These are phyloP conservation scores for Alectoris magna DNA, from an alignment of 2,797 vertebrate genomes.

Conservation along the genomic window DNA sequence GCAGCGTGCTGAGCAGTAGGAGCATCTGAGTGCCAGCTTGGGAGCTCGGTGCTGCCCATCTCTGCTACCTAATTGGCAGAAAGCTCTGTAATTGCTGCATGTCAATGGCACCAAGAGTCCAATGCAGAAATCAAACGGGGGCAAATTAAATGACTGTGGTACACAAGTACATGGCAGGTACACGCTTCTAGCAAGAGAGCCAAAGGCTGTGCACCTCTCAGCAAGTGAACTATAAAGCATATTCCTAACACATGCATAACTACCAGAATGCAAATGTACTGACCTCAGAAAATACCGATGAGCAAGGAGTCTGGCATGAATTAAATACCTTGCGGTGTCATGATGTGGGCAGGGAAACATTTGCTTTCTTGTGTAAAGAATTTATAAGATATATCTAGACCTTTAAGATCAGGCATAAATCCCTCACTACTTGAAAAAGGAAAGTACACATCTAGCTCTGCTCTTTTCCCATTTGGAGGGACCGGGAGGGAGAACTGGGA, in stretches of 20 bases:
- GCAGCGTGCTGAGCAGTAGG: conserved; percentile 16
- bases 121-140: background rate
- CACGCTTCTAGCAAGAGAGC: background rate
- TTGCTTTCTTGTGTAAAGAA: background rate
- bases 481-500: background rate
- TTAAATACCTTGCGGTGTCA: background rate
- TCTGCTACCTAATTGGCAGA: conserved; percentile 40
- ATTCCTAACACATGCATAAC: background rate
- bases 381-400: background rate
- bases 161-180: background rate
- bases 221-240: background rate
- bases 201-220: background rate
- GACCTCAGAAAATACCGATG: background rate
- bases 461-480: background rate
- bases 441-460: background rate
- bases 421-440: background rate
- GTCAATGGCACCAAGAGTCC: conserved; percentile 30
- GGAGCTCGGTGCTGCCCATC: conserved; percentile 2
- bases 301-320: background rate
- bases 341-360: background rate
- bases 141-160: background rate
- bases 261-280: background rate
- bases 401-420: background rate
- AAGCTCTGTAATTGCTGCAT: background rate
- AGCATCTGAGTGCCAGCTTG: background rate